phyloP scores from a whole-genome alignment of 2,797 vertebrate genomes.

The Enteromius argenteus region DNA sequence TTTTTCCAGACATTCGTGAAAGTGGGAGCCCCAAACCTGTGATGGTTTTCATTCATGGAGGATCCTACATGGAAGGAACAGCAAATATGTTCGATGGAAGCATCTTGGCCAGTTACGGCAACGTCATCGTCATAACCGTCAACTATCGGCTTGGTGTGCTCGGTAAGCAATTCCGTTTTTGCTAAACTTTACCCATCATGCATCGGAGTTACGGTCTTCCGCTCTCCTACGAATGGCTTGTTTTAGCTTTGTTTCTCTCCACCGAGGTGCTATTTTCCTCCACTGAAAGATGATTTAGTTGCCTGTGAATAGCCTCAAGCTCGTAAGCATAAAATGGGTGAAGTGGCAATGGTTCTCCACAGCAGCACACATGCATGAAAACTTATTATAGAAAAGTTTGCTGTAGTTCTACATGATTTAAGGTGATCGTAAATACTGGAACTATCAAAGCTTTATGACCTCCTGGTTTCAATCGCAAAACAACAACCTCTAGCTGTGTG shows the following conservation, averaged over 20 bases:
- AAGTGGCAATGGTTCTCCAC: slow-evolving; percentile 17
- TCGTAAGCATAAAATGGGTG: slow-evolving; percentile 44
- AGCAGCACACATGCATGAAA: slow-evolving; percentile 2
- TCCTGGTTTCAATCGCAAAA: slow-evolving; percentile 23
- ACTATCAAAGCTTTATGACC: slow-evolving; percentile 33
- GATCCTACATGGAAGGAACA: slow-evolving; percentile 99
- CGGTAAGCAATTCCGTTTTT: slow-evolving; percentile 83
- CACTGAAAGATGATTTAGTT: slow-evolving; percentile 36
- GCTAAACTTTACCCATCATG: not conserved
- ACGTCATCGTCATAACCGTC: slow-evolving; percentile 98
- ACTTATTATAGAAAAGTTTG: slow-evolving; percentile 42
- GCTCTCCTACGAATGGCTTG: slow-evolving; percentile 22
- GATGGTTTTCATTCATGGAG: slow-evolving; percentile 99
- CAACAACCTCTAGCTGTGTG: not conserved
- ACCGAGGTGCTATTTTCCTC: not conserved
- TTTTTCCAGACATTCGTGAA: slow-evolving; percentile 93
- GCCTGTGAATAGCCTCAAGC: slow-evolving; percentile 34
- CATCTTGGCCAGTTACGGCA: slow-evolving; percentile 99
- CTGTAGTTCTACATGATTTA: slow-evolving; percentile 41
- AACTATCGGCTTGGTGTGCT: slow-evolving; percentile 98
- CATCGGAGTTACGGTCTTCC: not conserved
- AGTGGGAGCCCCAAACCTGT: slow-evolving; percentile 99
- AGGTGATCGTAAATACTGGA: slow-evolving; percentile 43
- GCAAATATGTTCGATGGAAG: slow-evolving; percentile 99
- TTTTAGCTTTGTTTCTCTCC: slow-evolving; percentile 61